Base-by-base conservation (phyloP, 2,888 invertebrate species). In the Plebejus anna region DNA sequence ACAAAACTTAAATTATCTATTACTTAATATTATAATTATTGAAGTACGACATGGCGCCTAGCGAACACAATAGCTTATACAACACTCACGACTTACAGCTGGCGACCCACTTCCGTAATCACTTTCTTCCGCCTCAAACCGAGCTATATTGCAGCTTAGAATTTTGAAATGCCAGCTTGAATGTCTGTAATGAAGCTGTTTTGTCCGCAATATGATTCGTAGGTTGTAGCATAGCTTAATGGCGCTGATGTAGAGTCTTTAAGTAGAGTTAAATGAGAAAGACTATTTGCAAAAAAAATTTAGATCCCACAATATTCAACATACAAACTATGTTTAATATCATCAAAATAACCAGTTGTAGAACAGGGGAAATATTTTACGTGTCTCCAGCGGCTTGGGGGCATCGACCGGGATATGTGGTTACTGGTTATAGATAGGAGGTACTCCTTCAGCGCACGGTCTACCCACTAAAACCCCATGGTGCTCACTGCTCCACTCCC, bases 21-120 rank as follows among this genome's bases (percentile, higher is more conserved):
- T 59, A 22, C 22, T 22, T 61, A 28, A 22, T 28, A 28, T 2
- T 61, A 61, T 55, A 55, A 55, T 55, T 51, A 22, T 59, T 9
- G 6, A 22, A 0, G 16, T 57, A n/a, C 22, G 59, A 28, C 28
- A 61, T 28, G 61, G 61, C 61, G 61, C 66, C 66, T 66, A 47
- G 32, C 16, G 22, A 32, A 66, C 32, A 66, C 66, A 66, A 66
- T 66, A 66, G 66, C 66, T 32, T 32, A 66, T 66, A 66, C 66
- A 66, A 66, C 66, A 13, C 55, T 55, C 16, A 55, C 55, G 55
- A 11, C 55, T 16, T 55, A 16, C 32, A 28, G 22, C 7, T 28
- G 28, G 28, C 32, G 66, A 11, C 66, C 13, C 13, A 66, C 66
- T 66, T 66, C 32, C 32, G 66, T 22, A 16, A 13, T 16, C 66